Base-by-base conservation (phyloP, 2,797 vertebrate species). In the Cuniculus paca region DNA sequence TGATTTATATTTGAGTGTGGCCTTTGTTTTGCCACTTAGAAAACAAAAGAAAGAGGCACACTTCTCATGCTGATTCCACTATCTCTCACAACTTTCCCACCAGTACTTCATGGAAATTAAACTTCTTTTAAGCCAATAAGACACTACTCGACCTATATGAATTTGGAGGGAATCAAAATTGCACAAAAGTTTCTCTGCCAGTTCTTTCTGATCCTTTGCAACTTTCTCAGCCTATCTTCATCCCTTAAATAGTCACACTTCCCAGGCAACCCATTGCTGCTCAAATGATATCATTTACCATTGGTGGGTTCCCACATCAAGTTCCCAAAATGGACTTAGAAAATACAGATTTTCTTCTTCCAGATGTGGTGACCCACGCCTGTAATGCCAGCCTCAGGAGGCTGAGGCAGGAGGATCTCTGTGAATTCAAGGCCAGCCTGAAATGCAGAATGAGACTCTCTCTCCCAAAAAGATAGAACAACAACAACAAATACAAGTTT, bases 91-190 rank as follows among this genome's bases (percentile, higher is more conserved):
- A 45, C 14, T 79, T 90, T 70, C 31, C n/a, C 65, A 80, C 45
- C 19, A 52, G 50, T 42, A 84, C 17, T 74, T 81, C 74, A 48
- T 72, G 48, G 54, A 92, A 93, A 60, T 75, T 42, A 81, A 34
- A 72, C 36, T 48, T 92, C 68, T 54, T 91, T 89, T 68, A 90
- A 56, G 50, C 78, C 70, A 88, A 86, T 52, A 80, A 39, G 36
- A 93, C 17, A 20, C 65, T 79, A n/a, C n/a, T 85, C 26, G 20
- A 12, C 48, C 75, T 50, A 80, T 42, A 54, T 80, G 39, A 89
- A 70, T 93, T 61, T 77, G n/a, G 81, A 93, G 50, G 19, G 12
- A 86, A 34, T 50, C 93, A 52, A 83, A 90, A 77, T 48, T 70
- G 28, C 26, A 82, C 36, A 8, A 56, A 90, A 60, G 6, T 36